phyloP scores from a whole-genome alignment of 2,113 vertebrate species.

The Silurus meridionalis region DNA sequence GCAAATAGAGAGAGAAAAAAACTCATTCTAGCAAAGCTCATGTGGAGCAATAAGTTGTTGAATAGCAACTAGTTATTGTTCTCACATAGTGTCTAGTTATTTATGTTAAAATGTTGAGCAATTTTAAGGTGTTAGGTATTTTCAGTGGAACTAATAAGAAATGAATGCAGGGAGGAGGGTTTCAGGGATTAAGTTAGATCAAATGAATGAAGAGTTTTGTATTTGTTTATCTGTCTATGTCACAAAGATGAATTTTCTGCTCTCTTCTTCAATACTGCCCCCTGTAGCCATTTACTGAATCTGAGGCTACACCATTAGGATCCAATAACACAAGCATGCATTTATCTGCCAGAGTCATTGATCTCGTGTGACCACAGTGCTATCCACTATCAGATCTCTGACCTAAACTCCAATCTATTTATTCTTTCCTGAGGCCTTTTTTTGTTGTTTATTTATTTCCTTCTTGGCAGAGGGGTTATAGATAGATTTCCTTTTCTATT shows the following conservation, averaged over 20 bases:
- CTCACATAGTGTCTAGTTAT: too few species aligned
- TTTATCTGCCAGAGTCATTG: conserved; percentile 10
- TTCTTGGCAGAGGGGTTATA: not conserved
- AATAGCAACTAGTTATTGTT: too few species aligned
- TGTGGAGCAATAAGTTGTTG: too few species aligned
- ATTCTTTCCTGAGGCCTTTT: not conserved
- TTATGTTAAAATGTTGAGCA: too few species aligned
- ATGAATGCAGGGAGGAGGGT: not conserved
- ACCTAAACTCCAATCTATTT: not conserved
- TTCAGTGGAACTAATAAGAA: not conserved
- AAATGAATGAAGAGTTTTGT: not conserved
- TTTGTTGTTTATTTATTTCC: not conserved
- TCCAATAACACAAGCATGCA: not conserved
- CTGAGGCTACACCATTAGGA: not conserved
- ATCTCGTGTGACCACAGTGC: conserved; percentile 2
- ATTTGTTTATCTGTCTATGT: not conserved
- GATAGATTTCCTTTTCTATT: not conserved
- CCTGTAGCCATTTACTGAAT: conserved; percentile 1
- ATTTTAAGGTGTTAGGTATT: too few species aligned
- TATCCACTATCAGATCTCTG: not conserved
- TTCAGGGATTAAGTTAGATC: not conserved
- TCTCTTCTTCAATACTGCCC: not conserved
- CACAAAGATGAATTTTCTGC: not conserved
- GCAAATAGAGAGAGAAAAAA: not conserved
- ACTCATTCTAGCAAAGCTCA: too few species aligned